Base-by-base conservation (phyloP, 2,113 vertebrate genomes). In the Seriola aureovittata region DNA sequence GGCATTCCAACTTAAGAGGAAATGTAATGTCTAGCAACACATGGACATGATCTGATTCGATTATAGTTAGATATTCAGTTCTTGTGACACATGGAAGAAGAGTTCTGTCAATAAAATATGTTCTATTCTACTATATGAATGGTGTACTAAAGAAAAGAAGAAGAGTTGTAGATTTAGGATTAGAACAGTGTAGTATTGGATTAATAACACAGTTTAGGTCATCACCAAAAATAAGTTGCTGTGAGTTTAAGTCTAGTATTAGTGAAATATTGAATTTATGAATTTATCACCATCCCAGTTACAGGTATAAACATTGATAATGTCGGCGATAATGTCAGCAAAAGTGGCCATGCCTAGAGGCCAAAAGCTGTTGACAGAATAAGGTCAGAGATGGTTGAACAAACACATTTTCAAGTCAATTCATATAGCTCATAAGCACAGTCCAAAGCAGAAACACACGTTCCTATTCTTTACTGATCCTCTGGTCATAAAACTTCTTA, bases 271-370 rank as follows among this genome's bases (percentile, higher is more conserved):
- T 29, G 29, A 21, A 70, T 55, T 55, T 0, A 72, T 44, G 42
- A 57, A 59, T 10, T 46, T 57, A 9, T 44, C 50, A 48, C 76
- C 46, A 25, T 64, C 80, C 48, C 25, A 82, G 19, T 76, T 71
- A n/a, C 48, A 32, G 29, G 50, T 65, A 36, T 36, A 65, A 1
- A 71, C 8, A 16, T 80, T 65, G 3, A 76, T 29, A 29, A 29
- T 29, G 29, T 36, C 34, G 1, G 34, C 34, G 6, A 36, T 5
- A 36, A 36, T 36, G 6, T 36, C 34, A 5, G 4, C 34, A 36
- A 36, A 3, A 36, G 34, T 36, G 34, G 34, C 34, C 34, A 36
- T 36, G 34, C 34, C 6, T 36, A 5, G 34, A 36, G 34, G 4
- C 34, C 34, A 1, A 36, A 6, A 36, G 34, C 34, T 36, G 34